Conservation (phyloP, 2,797 vertebrate genomes). For the Chelmon rostratus region DNA sequence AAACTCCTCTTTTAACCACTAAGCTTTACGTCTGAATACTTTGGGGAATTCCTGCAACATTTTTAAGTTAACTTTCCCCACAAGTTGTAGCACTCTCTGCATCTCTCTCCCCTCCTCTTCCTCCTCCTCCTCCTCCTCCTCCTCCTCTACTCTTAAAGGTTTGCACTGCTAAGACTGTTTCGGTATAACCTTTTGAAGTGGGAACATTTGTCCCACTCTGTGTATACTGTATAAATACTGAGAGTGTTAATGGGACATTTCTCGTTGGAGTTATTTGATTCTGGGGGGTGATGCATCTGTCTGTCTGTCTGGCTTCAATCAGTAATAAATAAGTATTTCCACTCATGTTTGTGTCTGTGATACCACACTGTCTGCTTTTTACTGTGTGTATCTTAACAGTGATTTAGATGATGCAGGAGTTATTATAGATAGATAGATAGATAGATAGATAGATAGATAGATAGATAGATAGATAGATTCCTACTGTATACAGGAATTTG, state of each 20-base stretch:
- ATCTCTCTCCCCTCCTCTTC: not conserved
- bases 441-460: too few species aligned
- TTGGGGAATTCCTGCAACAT: not conserved
- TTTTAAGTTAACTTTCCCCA: not conserved
- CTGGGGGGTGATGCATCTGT: constrained; percentile 43
- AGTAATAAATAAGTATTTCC: constrained; percentile 77
- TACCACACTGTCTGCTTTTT: not conserved
- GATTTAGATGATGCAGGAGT: not conserved
- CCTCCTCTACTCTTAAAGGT: constrained; percentile 14
- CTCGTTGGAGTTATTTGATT: constrained; percentile 33
- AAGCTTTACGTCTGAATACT: not conserved
- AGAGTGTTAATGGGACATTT: constrained; percentile 20
- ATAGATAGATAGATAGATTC: too few species aligned
- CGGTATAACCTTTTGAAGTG: constrained; percentile 12
- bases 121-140: not conserved
- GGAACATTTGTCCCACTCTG: constrained; percentile 13
- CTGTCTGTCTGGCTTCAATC: constrained; percentile 59
- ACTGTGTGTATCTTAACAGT: too few species aligned
- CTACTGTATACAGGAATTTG: not conserved
- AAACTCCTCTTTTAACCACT: not conserved
- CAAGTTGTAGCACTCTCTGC: constrained; percentile 26
- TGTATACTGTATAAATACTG: constrained; percentile 33
- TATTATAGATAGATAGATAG: too few species aligned
- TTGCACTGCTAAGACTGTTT: constrained; percentile 69
- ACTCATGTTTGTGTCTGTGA: constrained; percentile 29